These are phyloP conservation scores for Gymnothorax javanicus DNA, from an alignment of 2,797 vertebrate genomes.

Conservation along the genomic window DNA sequence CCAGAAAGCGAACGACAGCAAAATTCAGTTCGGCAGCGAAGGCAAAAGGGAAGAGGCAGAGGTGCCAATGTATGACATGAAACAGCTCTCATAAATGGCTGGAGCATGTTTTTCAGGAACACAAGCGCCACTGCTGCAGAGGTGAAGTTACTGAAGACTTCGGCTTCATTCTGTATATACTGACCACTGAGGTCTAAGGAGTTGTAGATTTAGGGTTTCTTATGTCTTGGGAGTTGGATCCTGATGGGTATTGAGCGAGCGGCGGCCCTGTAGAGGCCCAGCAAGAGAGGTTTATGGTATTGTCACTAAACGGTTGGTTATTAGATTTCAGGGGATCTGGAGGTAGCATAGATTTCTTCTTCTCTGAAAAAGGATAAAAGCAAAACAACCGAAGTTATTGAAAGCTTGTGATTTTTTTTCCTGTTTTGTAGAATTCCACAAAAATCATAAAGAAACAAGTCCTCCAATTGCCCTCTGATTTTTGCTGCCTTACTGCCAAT, in stretches of 20 bases:
- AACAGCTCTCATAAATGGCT: constrained; percentile 78
- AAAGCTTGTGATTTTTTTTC: neutral
- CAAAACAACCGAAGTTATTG: neutral
- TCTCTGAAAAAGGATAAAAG: neutral
- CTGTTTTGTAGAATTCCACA: constrained; percentile 16
- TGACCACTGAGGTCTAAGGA: constrained; percentile 21
- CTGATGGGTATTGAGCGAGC: constrained; percentile 29
- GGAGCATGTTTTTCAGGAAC: neutral
- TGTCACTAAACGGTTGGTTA: constrained; percentile 18
- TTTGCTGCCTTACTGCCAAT: constrained; percentile 48
- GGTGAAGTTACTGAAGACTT: neutral
- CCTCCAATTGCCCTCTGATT: constrained; percentile 35
- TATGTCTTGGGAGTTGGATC: neutral
- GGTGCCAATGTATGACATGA: constrained; percentile 86
- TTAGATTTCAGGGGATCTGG: constrained; percentile 30
- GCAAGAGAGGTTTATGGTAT: constrained; percentile 11
- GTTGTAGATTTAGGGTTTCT: constrained; percentile 7
- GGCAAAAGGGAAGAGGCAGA: constrained; percentile 75
- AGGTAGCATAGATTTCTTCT: neutral
- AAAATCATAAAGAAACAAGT: neutral
- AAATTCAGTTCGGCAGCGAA: constrained; percentile 60
- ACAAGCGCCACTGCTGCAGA: neutral
- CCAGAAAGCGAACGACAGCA: constrained; percentile 48
- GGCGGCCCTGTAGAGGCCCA: constrained; percentile 36
- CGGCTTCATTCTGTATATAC: constrained; percentile 6